Base-by-base conservation (phyloP, 2,797 vertebrate species). In the Pangasius djambal region DNA sequence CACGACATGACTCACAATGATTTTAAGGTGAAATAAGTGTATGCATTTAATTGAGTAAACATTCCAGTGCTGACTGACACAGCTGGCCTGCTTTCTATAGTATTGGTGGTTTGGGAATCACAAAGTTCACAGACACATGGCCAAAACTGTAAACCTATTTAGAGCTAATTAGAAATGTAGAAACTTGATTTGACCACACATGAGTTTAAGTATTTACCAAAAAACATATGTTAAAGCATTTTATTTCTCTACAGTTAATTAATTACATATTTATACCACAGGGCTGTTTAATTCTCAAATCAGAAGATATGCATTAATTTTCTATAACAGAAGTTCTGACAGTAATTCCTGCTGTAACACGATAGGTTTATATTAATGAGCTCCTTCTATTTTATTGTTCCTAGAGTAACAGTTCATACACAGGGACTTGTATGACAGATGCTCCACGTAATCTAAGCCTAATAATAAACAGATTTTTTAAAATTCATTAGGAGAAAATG, bases 41-140 rank as follows among this genome's bases (percentile, higher is more conserved):
- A 52, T 86, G 65, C 77, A 48, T 85, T 88, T 65, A 81, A 87
- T 37, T 75, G 81, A 88, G 63, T 86, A 63, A 67, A 87, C 83
- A 57, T 75, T 65, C 52, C 40, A 70, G 48, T n/a, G 67, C 57
- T 40, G 52, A 89, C 85, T 87, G 34, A 40, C 75, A 70, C 83
- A 89, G 59, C 50, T 83, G 50, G 15, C 57, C 69, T 67, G 57
- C 79, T 83, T 75, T 92, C 85, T 86, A 65, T 34, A 81, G 74
- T 79, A 82, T 28, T n/a, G 59, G 1, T 0, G 20, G 57, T 70
- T 61, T 87, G 34, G 74, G 52, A 87, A 69, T 70, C 20, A 48
- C 31, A 34, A 50, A 88, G 84, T 84, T 77, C 81, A 65, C 52
- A 65, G 13, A 83, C 48, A 88, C 87, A 48, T 31, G 59, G 48